These are phyloP conservation scores for Poliocrania exsul DNA, from an alignment of 2,797 vertebrate species.

Conservation along the genomic window DNA sequence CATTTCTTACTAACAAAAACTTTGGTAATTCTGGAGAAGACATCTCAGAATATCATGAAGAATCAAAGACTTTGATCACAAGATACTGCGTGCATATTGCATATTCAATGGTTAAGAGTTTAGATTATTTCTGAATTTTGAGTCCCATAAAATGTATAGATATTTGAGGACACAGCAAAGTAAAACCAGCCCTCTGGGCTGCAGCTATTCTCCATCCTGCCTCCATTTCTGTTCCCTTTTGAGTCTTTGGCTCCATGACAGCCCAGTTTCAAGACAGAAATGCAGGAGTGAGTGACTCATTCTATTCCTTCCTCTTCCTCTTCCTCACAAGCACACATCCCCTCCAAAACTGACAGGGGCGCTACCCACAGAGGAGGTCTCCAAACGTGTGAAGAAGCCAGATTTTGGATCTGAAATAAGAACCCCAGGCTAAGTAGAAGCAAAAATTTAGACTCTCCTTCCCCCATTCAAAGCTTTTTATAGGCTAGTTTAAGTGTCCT, in stretches of 20 bases:
- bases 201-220: background rate
- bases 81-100: fast-evolving
- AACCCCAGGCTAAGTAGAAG: background rate
- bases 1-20: constrained; percentile 50
- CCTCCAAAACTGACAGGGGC: background rate
- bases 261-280: background rate
- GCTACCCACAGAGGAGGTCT: background rate
- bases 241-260: background rate
- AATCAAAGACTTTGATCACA: background rate
- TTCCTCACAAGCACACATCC: background rate
- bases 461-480: background rate
- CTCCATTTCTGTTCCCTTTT: background rate
- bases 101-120: background rate
- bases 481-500: background rate
- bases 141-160: background rate
- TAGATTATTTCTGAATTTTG: background rate
- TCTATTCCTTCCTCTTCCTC: background rate
- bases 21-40: constrained; percentile 31
- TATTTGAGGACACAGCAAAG: background rate
- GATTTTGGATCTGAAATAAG: background rate
- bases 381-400: fast-evolving
- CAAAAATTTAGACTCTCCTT: background rate
- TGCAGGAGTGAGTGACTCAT: background rate
- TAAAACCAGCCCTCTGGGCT: background rate
- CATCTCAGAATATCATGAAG: constrained; percentile 4